phyloP scores from a whole-genome alignment of 2,888 invertebrate species.

The Pemphredon lugubris region DNA sequence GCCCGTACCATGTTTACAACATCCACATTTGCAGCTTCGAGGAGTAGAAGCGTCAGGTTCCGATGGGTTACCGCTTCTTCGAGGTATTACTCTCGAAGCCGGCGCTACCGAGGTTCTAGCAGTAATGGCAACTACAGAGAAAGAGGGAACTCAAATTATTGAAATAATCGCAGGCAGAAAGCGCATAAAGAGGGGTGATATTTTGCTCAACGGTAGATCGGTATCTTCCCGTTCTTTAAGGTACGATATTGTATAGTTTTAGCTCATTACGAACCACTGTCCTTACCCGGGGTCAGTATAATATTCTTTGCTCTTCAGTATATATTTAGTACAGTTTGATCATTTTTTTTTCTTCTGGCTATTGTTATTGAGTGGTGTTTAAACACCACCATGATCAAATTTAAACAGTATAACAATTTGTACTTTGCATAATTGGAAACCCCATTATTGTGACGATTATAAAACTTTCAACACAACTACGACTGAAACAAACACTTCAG shows the following conservation, averaged over 20 bases:
- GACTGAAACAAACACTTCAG: too few species aligned
- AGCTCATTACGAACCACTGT: not conserved
- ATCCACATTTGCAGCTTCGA: constrained; percentile 77
- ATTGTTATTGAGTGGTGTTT: too few species aligned
- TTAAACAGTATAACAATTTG: too few species aligned
- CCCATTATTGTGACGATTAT: too few species aligned
- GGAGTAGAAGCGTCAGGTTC: constrained; percentile 74
- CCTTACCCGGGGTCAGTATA: too few species aligned
- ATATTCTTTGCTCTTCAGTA: too few species aligned
- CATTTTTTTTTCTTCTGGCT: too few species aligned
- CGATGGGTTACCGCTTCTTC: constrained; percentile 82
- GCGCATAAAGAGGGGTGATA: constrained; percentile 87
- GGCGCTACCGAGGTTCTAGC: constrained; percentile 95
- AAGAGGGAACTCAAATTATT: constrained; percentile 92
- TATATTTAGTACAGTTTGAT: too few species aligned
- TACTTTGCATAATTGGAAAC: too few species aligned
- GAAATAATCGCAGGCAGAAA: constrained; percentile 91
- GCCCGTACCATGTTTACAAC: constrained; percentile 68
- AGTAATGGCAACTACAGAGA: constrained; percentile 93
- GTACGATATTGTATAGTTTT: constrained; percentile 54
- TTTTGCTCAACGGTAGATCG: constrained; percentile 93
- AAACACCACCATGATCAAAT: too few species aligned
- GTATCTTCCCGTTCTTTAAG: constrained; percentile 87
- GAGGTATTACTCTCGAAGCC: constrained; percentile 92
- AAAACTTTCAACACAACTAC: too few species aligned